A percentile compares a stretch with the other conserved stretches of the same genome.
phyloP scores from a whole-genome alignment of 1,140 invertebrate species.

The Tetramorium simillimum region DNA sequence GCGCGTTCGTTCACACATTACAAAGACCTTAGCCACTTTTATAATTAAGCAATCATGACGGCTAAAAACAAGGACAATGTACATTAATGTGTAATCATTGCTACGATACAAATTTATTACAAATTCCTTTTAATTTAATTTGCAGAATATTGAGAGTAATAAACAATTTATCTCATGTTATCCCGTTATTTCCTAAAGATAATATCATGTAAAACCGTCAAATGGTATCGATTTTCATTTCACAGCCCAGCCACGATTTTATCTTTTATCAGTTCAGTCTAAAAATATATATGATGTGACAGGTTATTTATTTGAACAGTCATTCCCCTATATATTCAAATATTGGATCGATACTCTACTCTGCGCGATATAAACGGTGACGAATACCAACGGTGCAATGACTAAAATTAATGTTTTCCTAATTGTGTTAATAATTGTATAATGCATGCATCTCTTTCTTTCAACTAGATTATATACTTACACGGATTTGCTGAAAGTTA shows the following conservation, averaged over 20 bases:
- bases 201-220: constrained; percentile 32
- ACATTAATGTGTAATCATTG: neutral
- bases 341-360: constrained; percentile 5
- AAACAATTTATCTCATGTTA: neutral
- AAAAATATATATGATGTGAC: constrained; percentile 47
- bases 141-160: constrained; percentile 16
- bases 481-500: constrained; percentile 62
- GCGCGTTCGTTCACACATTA: neutral
- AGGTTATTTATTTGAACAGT: constrained; percentile 55
- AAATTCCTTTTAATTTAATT: constrained; percentile 20
- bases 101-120: constrained; percentile 22
- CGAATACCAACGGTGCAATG: constrained; percentile 7
- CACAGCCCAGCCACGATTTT: constrained; percentile 22
- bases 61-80: neutral
- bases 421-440: constrained; percentile 37
- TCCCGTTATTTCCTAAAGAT: constrained; percentile 23
- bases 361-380: neutral
- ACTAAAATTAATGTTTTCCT: constrained; percentile 36
- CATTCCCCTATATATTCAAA: constrained; percentile 31
- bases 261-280: constrained; percentile 47
- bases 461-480: constrained; percentile 68
- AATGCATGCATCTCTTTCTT: constrained; percentile 65
- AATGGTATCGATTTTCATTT: constrained; percentile 49
- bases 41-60: neutral
- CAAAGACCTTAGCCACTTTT: neutral